Conservation (phyloP, 2,797 vertebrate genomes). For the Ibycter americanus region DNA sequence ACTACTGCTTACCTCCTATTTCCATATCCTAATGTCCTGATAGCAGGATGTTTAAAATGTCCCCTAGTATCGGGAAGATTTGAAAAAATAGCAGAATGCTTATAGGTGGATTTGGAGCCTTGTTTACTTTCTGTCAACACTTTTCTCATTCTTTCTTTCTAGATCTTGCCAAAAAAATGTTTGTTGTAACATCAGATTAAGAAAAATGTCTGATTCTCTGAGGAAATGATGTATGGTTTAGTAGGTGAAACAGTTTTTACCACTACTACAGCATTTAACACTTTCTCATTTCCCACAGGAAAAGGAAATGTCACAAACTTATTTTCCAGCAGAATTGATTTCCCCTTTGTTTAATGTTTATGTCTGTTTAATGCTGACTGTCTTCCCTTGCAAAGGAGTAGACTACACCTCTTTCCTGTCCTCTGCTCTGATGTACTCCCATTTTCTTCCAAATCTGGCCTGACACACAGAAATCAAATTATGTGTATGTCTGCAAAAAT, state of each 20-base stretch:
- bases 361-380: neutral
- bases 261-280: neutral
- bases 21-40: neutral
- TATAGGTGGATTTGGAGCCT: neutral
- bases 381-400: neutral
- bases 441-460: neutral
- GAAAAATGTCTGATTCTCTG: neutral
- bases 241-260: neutral
- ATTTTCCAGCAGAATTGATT: neutral
- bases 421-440: neutral
- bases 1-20: neutral
- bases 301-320: neutral
- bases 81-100: neutral
- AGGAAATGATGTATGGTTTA: neutral
- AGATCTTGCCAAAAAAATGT: neutral
- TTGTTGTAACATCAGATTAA: neutral
- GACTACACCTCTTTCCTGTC: neutral
- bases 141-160: neutral
- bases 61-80: neutral
- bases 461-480: neutral
- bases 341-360: neutral
- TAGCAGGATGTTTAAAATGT: neutral
- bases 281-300: constrained; percentile 4
- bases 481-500: neutral
- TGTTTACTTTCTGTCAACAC: neutral